A percentile compares a stretch with the other conserved stretches of the same genome.
phyloP scores from a whole-genome alignment of 2,113 vertebrate species.

The Artemisiospiza belli region DNA sequence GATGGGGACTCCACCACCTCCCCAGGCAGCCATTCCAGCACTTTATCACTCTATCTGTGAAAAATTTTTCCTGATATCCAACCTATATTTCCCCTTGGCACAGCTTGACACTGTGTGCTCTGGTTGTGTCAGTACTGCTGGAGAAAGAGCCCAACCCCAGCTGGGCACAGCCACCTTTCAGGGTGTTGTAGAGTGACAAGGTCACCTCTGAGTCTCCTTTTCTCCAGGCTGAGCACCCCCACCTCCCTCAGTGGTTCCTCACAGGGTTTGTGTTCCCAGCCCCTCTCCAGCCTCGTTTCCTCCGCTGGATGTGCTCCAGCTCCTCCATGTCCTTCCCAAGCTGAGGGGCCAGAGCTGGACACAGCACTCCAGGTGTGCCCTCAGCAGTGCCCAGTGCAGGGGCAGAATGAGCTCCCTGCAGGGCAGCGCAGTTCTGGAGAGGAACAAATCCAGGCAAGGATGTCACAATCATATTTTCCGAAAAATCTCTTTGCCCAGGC shows the following conservation, averaged over 20 bases:
- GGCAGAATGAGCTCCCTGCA: neutral
- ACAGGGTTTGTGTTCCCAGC: neutral
- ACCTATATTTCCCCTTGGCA: accelerated
- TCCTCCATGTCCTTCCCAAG: neutral
- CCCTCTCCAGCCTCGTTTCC: neutral
- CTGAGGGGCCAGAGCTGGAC: neutral
- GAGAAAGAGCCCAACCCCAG: neutral
- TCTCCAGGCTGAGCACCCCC: neutral
- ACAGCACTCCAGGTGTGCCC: neutral
- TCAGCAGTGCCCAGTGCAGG: accelerated
- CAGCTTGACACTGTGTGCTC: neutral
- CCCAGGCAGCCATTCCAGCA: too few species aligned
- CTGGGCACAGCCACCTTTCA: neutral
- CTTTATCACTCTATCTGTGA: too few species aligned
- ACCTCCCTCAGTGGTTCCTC: neutral
- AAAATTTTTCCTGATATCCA: neutral
- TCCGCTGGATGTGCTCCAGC: too few species aligned
- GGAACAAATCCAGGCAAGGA: neutral
- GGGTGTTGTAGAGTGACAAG: accelerated
- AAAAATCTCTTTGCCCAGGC: too few species aligned
- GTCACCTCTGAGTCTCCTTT: neutral
- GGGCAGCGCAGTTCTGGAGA: neutral
- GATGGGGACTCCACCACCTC: neutral
- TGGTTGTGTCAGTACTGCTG: neutral
- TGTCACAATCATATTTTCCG: too few species aligned